Conservation (phyloP, 2,113 vertebrate species). For the Zosterops lateralis region DNA sequence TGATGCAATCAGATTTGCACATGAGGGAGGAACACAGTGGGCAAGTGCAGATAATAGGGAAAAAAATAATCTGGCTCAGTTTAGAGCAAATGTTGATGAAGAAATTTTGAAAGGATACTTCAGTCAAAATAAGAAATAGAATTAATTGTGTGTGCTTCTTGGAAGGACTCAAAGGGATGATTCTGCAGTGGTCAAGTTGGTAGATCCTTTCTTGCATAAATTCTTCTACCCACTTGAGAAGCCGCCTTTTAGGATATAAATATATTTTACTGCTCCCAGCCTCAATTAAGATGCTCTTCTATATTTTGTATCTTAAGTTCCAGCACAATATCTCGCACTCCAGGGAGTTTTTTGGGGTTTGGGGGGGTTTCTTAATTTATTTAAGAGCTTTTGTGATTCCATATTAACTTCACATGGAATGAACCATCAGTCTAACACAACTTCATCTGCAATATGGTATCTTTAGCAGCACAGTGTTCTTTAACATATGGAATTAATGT, state of each 20-base stretch:
- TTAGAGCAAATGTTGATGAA: background rate
- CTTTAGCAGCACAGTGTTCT: background rate
- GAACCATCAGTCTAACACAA: background rate
- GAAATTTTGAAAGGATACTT: background rate
- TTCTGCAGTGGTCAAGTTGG: background rate
- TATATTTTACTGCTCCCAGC: background rate
- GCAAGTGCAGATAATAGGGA: background rate
- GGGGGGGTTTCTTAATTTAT: background rate
- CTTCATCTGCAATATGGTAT: background rate
- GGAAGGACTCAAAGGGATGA: background rate
- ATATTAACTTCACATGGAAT: background rate
- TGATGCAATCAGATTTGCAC: slow-evolving; percentile 4
- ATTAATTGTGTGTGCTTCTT: background rate
- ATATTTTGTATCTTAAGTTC: background rate
- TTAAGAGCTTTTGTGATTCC: background rate
- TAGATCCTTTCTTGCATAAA: background rate
- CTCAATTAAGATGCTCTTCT: background rate
- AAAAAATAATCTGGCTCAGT: background rate
- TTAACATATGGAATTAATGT: background rate
- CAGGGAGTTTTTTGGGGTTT: rapidly evolving
- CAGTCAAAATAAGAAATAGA: background rate
- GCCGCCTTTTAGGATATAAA: background rate
- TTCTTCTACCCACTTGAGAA: background rate
- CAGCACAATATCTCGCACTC: background rate
- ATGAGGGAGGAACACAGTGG: background rate